Evolutionary conservation across 2,113 vertebrate genomes (phyloP), one percentile per base, ranked within the genome.

Genomic region (Microcebus lehilahytsara): DNA sequence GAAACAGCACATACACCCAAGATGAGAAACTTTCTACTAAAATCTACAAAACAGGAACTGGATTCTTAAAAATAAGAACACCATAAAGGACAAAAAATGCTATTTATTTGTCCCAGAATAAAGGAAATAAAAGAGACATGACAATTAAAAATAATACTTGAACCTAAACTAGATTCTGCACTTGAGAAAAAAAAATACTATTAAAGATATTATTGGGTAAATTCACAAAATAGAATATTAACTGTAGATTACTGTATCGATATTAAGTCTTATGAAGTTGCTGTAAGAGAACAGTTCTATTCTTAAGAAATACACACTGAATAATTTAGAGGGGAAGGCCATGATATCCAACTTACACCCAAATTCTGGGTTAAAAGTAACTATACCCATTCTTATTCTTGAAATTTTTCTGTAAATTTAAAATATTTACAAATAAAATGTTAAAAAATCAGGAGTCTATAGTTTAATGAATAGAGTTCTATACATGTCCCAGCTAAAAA

Each of bases 51-150:
- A 66, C 58, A 42, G 16, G 32, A 23, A 58, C 13, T 34, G 23
- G 30, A 37, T 32, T 66, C 23, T 79, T 87, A 20, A 89, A 92
- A 72, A 64, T 5, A 85, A 40, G 14, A 94, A 78, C 49, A 19
- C 32, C 14, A 32, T 12, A 34, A 49, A 81, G 49, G 46, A 72
- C 22, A 19, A 56, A 19, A 16, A 66, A 51, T 22, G 4, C 58
- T 49, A 92, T 71, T 60, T 49, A 92, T 71, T 60, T 84, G 34
- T 51, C 88, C 23, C n/a, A 96, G 77, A 91, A 94, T 69, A 67
- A 86, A 66, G 58, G 53, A 23, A 37, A 69, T 69, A 75, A 56
- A 46, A 89, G 77, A 75, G 56, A 71, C 72, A 40, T 3, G 25
- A 79, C n/a, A 27, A 94, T 34, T 56, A 51, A 75, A 88, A n/a